These are phyloP conservation scores for Corythoichthys haematopterus DNA, from an alignment of 2,113 vertebrate genomes.

Conservation along the genomic window DNA sequence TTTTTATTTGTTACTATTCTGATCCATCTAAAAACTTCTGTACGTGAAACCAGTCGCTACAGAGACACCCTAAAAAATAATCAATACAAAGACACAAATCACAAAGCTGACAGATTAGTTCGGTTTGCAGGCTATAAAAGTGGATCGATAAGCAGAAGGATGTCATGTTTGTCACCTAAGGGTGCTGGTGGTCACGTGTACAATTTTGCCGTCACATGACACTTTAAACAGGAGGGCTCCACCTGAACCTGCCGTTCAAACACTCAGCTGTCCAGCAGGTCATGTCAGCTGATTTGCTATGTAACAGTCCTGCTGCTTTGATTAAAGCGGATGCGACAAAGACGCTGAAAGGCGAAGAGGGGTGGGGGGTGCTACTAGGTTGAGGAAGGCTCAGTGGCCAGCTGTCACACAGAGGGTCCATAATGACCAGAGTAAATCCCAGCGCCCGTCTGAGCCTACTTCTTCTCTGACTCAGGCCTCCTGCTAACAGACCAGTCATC, in stretches of 20 bases:
- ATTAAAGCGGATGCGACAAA: conserved; percentile 64
- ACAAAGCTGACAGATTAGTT: neutral
- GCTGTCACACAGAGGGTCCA: conserved; percentile 60
- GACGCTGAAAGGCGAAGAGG: conserved; percentile 49
- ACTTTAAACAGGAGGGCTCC: neutral
- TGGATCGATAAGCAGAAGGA: neutral
- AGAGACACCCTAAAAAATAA: neutral
- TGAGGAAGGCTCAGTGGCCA: conserved; percentile 34
- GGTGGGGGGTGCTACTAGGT: conserved; percentile 9
- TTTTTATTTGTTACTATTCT: neutral
- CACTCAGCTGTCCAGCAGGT: conserved; percentile 28
- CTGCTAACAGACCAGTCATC: conserved; percentile 58
- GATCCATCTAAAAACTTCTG: neutral
- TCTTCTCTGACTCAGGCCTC: conserved; percentile 53
- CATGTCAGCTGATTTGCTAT: conserved; percentile 59
- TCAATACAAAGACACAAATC: conserved; percentile 1
- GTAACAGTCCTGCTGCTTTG: conserved; percentile 56
- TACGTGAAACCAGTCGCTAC: neutral
- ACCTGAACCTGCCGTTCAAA: conserved; percentile 15
- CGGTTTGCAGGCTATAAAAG: neutral
- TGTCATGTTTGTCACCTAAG: neutral
- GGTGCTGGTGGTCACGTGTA: neutral
- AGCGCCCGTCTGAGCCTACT: conserved; percentile 41
- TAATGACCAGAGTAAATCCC: conserved; percentile 57
- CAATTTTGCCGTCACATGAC: neutral